These are phyloP conservation scores for Garrulus glandarius DNA, from an alignment of 2,797 vertebrate genomes.

Conservation along the genomic window DNA sequence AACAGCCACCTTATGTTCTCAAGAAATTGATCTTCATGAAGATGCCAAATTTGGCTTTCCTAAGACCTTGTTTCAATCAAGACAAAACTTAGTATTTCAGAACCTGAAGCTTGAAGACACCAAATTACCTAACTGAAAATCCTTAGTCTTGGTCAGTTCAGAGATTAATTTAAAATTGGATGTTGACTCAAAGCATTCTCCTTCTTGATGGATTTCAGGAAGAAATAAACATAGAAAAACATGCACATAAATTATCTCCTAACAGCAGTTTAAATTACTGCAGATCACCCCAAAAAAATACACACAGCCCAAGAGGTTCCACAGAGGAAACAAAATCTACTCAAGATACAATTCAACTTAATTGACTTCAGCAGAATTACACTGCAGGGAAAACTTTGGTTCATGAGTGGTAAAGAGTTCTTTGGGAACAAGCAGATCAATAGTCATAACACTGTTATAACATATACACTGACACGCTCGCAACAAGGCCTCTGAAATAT, in stretches of 20 bases:
- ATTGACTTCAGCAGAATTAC: neutral
- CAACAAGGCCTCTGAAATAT: conserved; percentile 17
- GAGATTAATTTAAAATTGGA: neutral
- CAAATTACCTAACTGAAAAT: neutral
- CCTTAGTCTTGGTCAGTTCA: neutral
- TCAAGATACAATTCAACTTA: neutral
- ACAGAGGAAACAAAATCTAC: neutral
- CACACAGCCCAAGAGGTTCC: neutral
- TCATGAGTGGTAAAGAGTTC: neutral
- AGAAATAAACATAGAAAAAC: neutral
- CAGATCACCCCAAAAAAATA: neutral
- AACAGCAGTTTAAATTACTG: neutral
- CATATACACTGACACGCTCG: neutral
- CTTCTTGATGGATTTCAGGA: neutral
- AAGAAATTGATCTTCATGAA: neutral
- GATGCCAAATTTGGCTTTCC: neutral
- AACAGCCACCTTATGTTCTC: neutral
- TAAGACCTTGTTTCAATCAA: neutral
- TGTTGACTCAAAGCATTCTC: neutral
- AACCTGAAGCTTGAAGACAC: neutral
- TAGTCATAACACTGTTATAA: conserved; percentile 29
- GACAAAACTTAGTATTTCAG: neutral
- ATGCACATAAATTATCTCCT: neutral
- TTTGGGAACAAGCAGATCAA: conserved; percentile 47
- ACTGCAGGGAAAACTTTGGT: neutral